phyloP scores from a whole-genome alignment of 2,113 vertebrate genomes.

The Clarias macrocephalus region DNA sequence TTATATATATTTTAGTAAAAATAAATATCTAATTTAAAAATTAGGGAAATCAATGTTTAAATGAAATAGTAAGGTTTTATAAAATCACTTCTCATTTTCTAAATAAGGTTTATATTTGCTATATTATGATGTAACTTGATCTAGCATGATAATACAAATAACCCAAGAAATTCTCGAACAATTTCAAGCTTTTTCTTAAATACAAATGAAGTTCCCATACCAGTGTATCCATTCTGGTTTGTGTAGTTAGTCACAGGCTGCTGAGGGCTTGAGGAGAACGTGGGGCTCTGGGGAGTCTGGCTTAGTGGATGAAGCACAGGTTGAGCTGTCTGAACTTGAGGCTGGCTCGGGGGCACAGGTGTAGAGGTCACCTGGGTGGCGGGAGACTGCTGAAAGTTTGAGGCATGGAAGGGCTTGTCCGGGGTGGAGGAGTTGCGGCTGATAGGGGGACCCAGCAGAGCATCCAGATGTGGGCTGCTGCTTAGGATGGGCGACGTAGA shows the following conservation, averaged over 20 bases:
- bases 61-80: not conserved
- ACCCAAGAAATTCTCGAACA: not conserved
- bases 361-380: constrained; percentile 62
- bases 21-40: no score
- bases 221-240: constrained; percentile 62
- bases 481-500: constrained; percentile 68
- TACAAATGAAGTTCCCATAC: constrained; percentile 53
- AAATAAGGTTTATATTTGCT: not conserved
- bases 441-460: constrained; percentile 75
- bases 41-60: not conserved
- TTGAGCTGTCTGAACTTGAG: constrained; percentile 38
- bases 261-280: constrained; percentile 58
- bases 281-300: constrained; percentile 15
- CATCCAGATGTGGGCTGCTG: constrained; percentile 76
- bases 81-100: not conserved
- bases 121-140: not conserved
- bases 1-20: no score
- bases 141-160: not conserved
- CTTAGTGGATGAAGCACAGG: constrained; percentile 28
- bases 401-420: constrained; percentile 69
- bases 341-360: constrained; percentile 27
- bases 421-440: constrained; percentile 68
- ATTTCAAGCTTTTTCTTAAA: not conserved
- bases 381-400: constrained; percentile 74
- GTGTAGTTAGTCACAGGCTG: constrained; percentile 57